phyloP scores from a whole-genome alignment of 2,888 invertebrate genomes.

The Cosmorhoe ocellata region DNA sequence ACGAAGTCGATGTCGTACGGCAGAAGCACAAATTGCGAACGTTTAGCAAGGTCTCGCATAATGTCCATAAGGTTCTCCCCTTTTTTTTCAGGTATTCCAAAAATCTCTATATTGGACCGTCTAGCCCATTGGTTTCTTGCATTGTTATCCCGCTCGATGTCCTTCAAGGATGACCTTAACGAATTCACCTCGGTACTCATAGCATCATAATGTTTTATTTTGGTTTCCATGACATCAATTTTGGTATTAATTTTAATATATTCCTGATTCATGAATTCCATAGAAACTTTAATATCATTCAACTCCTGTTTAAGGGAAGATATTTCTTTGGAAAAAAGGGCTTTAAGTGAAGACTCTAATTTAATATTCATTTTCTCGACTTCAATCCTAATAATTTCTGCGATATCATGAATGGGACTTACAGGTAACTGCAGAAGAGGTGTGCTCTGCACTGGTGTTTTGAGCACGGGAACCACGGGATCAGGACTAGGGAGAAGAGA shows the following conservation, averaged over 20 bases:
- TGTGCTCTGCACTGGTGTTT: no score
- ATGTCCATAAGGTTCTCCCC: not conserved
- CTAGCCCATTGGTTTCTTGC: slow-evolving; percentile 1
- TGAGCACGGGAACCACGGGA: not conserved
- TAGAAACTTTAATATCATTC: no score
- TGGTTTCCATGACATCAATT: not conserved
- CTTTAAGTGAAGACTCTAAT: no score
- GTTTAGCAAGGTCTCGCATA: not conserved
- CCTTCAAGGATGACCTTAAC: not conserved
- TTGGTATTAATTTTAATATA: not conserved
- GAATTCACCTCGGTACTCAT: not conserved
- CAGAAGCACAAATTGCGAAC: not conserved
- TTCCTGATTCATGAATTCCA: not conserved
- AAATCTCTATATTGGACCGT: slow-evolving; percentile 1
- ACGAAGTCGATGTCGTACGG: not conserved
- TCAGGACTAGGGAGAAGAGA: not conserved
- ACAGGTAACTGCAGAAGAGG: no score
- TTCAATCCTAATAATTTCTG: no score
- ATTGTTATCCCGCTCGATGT: not conserved
- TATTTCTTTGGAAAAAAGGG: no score
- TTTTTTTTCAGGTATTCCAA: not conserved
- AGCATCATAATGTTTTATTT: not conserved
- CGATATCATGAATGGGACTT: no score
- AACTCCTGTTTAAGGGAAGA: no score
- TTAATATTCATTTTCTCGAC: no score